Percentiles rank a stretch among this genome's conserved stretches.
Conservation (phyloP, 2,888 invertebrate genomes). For the Pachymerium ferrugineum region DNA sequence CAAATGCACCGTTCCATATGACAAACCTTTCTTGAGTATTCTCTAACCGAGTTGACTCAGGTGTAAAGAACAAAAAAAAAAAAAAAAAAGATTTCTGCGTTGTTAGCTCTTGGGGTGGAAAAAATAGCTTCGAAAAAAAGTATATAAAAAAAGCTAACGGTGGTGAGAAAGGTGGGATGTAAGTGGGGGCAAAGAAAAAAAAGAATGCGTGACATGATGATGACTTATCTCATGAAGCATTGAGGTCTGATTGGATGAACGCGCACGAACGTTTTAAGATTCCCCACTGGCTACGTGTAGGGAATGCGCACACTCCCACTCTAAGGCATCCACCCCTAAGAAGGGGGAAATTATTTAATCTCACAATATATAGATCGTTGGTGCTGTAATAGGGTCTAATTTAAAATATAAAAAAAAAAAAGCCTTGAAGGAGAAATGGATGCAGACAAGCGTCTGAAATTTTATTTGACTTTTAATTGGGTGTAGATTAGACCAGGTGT, state of each 20-base stretch:
- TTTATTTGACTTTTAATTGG: constrained; percentile 6
- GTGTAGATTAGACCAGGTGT: background rate
- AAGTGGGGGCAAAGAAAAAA: constrained; percentile 19
- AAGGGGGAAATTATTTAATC: constrained; percentile 23
- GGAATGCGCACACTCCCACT: constrained; percentile 19
- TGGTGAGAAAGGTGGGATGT: constrained; percentile 15
- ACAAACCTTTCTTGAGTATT: background rate
- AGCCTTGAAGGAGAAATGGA: constrained; percentile 4
- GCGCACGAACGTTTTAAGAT: background rate
- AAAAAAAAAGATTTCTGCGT: constrained; percentile 10
- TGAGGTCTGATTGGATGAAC: constrained; percentile 22
- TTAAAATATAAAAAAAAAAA: no score
- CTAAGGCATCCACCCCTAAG: background rate
- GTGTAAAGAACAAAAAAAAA: constrained; percentile 9
- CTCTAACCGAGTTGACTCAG: constrained; percentile 18
- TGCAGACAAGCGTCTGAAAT: constrained; percentile 11
- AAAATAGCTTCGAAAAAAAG: background rate
- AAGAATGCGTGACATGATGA: constrained; percentile 10
- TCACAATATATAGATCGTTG: constrained; percentile 12
- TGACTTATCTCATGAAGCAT: background rate
- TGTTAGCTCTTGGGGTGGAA: background rate
- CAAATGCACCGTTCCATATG: constrained; percentile 11
- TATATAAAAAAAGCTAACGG: background rate
- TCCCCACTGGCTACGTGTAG: background rate
- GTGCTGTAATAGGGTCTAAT: constrained; percentile 7